These are phyloP conservation scores for Leuciscus idus DNA, from an alignment of 2,113 vertebrate species.

Conservation along the genomic window DNA sequence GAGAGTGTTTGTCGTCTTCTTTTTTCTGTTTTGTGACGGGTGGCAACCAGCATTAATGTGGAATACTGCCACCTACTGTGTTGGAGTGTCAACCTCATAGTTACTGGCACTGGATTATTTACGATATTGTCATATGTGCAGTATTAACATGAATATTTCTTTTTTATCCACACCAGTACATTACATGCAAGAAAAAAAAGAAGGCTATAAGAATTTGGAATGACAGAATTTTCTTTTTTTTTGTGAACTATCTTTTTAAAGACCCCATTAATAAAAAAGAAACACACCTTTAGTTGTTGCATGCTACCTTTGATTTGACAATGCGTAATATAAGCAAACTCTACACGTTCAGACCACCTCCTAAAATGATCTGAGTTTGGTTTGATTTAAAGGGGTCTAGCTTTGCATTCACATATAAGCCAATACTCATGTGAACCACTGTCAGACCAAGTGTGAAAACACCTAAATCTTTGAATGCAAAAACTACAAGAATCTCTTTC, in stretches of 20 bases:
- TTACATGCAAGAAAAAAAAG: not conserved
- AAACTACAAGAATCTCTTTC: not conserved
- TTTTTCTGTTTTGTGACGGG: no score
- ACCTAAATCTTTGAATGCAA: not conserved
- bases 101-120: no score
- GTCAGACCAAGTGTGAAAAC: not conserved
- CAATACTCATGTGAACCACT: not conserved
- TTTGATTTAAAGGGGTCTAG: not conserved
- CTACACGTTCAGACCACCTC: not conserved
- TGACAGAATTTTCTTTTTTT: not conserved
- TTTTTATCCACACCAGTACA: not conserved
- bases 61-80: no score
- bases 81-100: no score
- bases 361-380: not conserved
- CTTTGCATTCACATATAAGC: not conserved
- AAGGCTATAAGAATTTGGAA: not conserved
- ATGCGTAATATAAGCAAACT: not conserved
- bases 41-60: no score
- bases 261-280: not conserved
- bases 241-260: not conserved
- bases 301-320: not conserved
- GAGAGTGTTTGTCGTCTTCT: no score
- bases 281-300: not conserved
- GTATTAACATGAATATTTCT: not conserved
- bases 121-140: not conserved